Evolutionary conservation across 2,797 vertebrate species (phyloP), one percentile per base, ranked within the genome.

Genomic region (Sciurus carolinensis): DNA sequence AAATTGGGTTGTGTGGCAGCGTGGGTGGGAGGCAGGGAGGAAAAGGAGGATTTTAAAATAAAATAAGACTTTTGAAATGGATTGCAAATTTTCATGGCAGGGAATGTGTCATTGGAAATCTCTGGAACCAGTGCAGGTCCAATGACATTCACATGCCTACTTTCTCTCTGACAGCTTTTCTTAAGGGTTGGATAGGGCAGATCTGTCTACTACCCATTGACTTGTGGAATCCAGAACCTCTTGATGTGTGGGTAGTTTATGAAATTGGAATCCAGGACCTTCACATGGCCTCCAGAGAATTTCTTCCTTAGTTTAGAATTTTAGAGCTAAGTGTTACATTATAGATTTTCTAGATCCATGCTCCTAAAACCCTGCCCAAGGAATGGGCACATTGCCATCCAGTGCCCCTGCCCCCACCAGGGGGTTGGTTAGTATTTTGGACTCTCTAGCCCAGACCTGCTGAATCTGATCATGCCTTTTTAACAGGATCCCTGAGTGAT

Each of bases 31-130:
- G 86, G 42, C 30, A 95, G 50, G 73, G 69, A 96, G 75, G 72
- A 92, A 97, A 94, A 86, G 80, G 79, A 94, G 87, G 84, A 39
- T 66, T 95, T 87, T 39, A 83, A 69, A 90, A 90, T 90, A 81
- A 62, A 87, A 83, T 44, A 44, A 47, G 91, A 71, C 80, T 79
- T 77, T 90, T 73, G 79, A 87, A 90, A 81, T 54, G 57, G 59
- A 28, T 73, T 85, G 71, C 64, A 50, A 13, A 62, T 94, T 96
- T 95, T 94, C 81, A 22, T 1, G 8, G 50, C 79, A 87, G 66
- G 28, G 76, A 71, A 66, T 15, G 26, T 95, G 66, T 72, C 77
- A 10, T 5, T 92, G 91, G 80, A 83, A 94, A 30, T 26, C 76
- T 26, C 33, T 69, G 52, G 24, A 76, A 54, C 69, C 39, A 33